A percentile compares a stretch with the other conserved stretches of the same genome.
phyloP scores from a whole-genome alignment of 2,113 vertebrate species.

The Tachysurus fulvidraco region DNA sequence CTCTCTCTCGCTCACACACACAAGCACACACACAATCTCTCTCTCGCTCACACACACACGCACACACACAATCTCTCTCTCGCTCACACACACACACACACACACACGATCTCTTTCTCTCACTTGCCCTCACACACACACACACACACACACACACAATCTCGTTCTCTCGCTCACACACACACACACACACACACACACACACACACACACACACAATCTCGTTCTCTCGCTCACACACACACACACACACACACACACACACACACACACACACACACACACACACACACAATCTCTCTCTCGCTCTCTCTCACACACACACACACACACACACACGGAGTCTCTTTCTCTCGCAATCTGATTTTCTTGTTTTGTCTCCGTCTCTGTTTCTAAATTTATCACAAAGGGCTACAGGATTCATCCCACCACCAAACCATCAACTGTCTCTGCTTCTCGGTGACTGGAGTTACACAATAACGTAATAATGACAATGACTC shows the following conservation, averaged over 20 bases:
- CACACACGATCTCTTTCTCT: no score
- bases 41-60: no score
- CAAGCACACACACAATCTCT: no score
- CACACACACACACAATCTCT: neutral
- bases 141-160: no score
- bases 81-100: no score
- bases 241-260: no score
- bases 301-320: neutral
- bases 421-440: slow-evolving; percentile 49
- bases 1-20: no score
- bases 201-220: no score
- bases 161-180: no score
- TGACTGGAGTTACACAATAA: slow-evolving; percentile 25
- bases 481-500: neutral
- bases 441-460: neutral
- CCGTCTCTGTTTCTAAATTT: neutral
- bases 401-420: slow-evolving; percentile 57
- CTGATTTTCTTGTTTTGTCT: neutral
- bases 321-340: neutral
- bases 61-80: neutral
- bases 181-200: no score
- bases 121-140: no score
- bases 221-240: no score
- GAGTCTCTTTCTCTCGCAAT: neutral
- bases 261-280: neutral